Conservation (phyloP, 2,888 invertebrate species). For the Polydrusus pterygomalis region DNA sequence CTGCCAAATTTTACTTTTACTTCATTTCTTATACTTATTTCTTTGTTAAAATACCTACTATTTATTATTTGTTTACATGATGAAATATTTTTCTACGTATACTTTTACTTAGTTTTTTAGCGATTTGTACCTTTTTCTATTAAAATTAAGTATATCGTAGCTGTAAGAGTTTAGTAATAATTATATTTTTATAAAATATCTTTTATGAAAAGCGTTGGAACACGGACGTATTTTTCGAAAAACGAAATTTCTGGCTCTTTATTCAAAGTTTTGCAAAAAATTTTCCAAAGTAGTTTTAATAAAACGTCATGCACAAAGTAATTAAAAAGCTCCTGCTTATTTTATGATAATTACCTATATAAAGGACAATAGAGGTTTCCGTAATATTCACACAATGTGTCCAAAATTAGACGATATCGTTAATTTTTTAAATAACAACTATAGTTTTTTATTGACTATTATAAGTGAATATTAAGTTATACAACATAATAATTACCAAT, state of each 20-base stretch:
- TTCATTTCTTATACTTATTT: constrained; percentile 62
- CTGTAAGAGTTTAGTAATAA: not conserved
- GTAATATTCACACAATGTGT: no score
- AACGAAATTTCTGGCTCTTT: not conserved
- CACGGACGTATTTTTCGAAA: constrained; percentile 4
- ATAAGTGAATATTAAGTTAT: no score
- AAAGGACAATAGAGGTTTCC: no score
- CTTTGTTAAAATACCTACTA: constrained; percentile 61
- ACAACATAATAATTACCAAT: no score
- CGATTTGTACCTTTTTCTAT: constrained; percentile 63
- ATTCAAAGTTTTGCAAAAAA: no score
- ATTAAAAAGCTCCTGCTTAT: no score
- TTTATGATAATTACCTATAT: no score
- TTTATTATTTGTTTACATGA: constrained; percentile 50
- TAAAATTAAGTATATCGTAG: constrained; percentile 58
- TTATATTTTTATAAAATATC: constrained; percentile 37
- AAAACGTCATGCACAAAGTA: no score
- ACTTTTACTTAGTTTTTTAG: constrained; percentile 56
- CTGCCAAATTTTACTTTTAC: constrained; percentile 69
- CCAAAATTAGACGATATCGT: no score
- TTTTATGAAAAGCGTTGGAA: constrained; percentile 16
- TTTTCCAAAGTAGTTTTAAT: not conserved
- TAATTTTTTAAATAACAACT: no score
- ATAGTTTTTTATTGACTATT: no score
- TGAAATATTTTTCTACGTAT: constrained; percentile 67